These are phyloP conservation scores for Ctenopoma kingsleyae DNA, from an alignment of 2,797 vertebrate species.

Conservation along the genomic window DNA sequence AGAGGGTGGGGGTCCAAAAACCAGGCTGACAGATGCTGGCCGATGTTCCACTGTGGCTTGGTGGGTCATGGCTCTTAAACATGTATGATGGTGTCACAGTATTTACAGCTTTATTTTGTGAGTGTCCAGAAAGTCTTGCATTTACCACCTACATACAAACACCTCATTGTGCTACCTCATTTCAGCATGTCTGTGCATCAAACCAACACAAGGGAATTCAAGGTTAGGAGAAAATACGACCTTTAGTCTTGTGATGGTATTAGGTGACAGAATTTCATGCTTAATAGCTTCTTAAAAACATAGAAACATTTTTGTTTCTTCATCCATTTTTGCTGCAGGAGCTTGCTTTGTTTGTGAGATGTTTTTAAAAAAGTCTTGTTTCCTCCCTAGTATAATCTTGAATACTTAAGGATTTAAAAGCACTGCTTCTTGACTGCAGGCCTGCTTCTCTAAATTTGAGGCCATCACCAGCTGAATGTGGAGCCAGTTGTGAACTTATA, in stretches of 20 bases:
- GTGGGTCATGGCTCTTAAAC: no score
- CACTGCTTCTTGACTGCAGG: conserved; percentile 25
- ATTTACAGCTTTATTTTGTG: no score
- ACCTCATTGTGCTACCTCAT: no score
- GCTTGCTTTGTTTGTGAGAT: conserved; percentile 4
- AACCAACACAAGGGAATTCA: no score
- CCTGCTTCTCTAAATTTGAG: conserved; percentile 31
- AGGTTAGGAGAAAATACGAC: no score
- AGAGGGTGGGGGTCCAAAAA: no score
- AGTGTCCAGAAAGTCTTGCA: no score
- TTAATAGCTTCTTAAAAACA: not conserved
- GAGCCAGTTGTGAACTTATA: conserved; percentile 48
- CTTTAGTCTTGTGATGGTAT: not conserved
- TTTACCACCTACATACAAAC: no score
- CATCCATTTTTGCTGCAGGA: not conserved
- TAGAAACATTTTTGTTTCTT: not conserved
- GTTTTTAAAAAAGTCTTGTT: conserved; percentile 18
- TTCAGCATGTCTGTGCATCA: no score
- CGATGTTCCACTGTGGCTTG: no score
- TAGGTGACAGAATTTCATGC: not conserved
- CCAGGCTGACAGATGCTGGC: no score
- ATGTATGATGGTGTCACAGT: no score
- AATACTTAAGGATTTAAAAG: conserved; percentile 22
- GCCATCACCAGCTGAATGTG: conserved; percentile 31
- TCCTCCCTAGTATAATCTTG: conserved; percentile 17